A percentile compares a stretch with the other conserved stretches of the same genome.
phyloP scores from a whole-genome alignment of 2,113 vertebrate genomes.

The Sphaerodactylus townsendi region DNA sequence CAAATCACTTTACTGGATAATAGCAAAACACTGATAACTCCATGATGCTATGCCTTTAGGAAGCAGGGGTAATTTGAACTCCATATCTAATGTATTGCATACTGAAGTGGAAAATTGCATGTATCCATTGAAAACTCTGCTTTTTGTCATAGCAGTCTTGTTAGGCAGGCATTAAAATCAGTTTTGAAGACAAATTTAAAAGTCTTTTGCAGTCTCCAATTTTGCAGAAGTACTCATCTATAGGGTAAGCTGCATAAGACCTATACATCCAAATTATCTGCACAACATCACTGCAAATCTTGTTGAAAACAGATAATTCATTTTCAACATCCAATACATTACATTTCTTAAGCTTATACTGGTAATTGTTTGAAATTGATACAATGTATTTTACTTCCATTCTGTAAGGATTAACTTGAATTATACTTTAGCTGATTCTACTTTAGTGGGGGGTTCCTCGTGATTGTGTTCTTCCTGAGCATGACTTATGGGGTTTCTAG shows the following conservation, averaged over 20 bases:
- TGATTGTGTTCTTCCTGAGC: no score
- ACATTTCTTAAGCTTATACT: background rate
- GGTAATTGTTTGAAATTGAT: background rate
- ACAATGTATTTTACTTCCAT: no score
- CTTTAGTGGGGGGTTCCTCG: no score
- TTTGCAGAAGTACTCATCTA: background rate
- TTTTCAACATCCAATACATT: background rate
- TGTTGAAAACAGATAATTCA: background rate
- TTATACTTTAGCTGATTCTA: background rate
- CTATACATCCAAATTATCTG: background rate
- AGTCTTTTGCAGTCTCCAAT: background rate
- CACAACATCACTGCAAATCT: background rate
- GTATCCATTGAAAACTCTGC: background rate
- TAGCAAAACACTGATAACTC: constrained; percentile 29
- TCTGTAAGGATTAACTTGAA: background rate
- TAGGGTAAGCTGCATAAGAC: background rate
- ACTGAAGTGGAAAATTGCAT: background rate
- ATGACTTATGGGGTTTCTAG: no score
- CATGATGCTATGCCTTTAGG: background rate
- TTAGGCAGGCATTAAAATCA: background rate
- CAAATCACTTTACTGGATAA: constrained; percentile 63
- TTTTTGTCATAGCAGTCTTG: constrained; percentile 17
- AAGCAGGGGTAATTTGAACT: constrained; percentile 27
- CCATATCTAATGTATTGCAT: constrained; percentile 36
- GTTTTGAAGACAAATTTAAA: background rate